Base-by-base conservation (phyloP, 2,797 vertebrate genomes). In the Hypotaenidia philippensis region DNA sequence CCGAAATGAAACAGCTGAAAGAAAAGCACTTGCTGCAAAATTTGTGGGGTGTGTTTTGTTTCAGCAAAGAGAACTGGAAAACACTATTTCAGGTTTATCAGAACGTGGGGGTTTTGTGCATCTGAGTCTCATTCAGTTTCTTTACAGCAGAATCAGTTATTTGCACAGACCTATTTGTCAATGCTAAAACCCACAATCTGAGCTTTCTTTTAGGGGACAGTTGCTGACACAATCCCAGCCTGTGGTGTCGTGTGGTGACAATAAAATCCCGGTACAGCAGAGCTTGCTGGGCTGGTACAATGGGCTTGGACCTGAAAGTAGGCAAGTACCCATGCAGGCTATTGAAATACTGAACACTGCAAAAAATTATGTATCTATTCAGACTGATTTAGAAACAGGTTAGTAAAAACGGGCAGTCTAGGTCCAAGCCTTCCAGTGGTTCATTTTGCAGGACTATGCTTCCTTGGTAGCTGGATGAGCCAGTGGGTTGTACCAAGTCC, bases 101-200 rank as follows among this genome's bases (percentile, higher is more conserved):
- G 49, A 61, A 55, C 0, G 0, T 52, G 40, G 3, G 0, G 0
- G 6, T 45, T 55, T 89, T 68, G 1, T 21, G 82, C 12, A 4
- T 25, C 83, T 63, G 38, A 61, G 26, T 77, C 87, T 79, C 6
- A 49, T 72, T 71, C 8, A 4, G 6, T 63, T 69, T 38, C 38
- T 88, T 75, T 57, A 76, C 6, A 59, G 27, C 45, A 72, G 52
- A 63, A 82, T 65, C 59, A 63, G 27, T 86, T 81, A 63, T 52
- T 89, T 84, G 66, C 59, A 49, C 27, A 70, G 59, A 83, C 21
- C 36, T 74, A 50, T 78, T 71, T 3, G 14, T 71, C 68, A 65
- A 64, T 75, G 29, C 66, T 50, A 52, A 79, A 89, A 89, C 40
- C 0, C 7, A 76, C 26, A 32, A 20, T 53, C 68, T 56, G 25